Base-by-base conservation (phyloP, 1,140 invertebrate species). In the Acromyrmex heyeri region DNA sequence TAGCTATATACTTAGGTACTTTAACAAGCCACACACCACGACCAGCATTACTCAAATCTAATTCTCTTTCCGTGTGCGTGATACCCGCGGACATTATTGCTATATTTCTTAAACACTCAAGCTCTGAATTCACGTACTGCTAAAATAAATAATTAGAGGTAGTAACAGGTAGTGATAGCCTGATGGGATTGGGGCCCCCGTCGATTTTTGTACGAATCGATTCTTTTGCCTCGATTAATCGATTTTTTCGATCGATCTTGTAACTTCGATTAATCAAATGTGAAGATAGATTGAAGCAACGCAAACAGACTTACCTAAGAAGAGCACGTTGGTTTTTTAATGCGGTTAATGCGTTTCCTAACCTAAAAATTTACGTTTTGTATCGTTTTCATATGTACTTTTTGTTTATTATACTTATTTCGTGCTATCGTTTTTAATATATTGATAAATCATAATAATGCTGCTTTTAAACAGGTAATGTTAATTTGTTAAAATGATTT, bases 21-120 rank as follows among this genome's bases (percentile, higher is more conserved):
- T 99, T 99, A 0, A 99, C 99, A 12, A 99, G 96, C 99, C 99
- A 99, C 10, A 99, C 98, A 55, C 98, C 98, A 90, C 98, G 96
- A 10, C 96, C 97, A 44, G 98, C 97, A 93, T 98, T 98, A n/a
- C 97, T 97, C 30, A 98, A 96, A 96, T 99, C 98, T 86, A 99
- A 96, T 92, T 98, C 97, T 89, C 96, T 96, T 94, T 98, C 97
- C 61, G 96, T 95, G 87, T 97, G 96, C 34, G 95, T 93, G n/a
- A 62, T n/a, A 62, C 69, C 88, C 14, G 75, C 77, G 0, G 93
- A 93, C 93, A 94, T 94, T 81, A 59, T 91, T 55, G 48, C 10
- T 77, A 75, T 59, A 38, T 61, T 62, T 30, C 6, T 62, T 64
- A 3, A 87, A 21, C 12, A 61, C 12, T 2, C 8, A 44, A 8